phyloP scores from a whole-genome alignment of 2,888 invertebrate species.

The Ceraclea dissimilis region DNA sequence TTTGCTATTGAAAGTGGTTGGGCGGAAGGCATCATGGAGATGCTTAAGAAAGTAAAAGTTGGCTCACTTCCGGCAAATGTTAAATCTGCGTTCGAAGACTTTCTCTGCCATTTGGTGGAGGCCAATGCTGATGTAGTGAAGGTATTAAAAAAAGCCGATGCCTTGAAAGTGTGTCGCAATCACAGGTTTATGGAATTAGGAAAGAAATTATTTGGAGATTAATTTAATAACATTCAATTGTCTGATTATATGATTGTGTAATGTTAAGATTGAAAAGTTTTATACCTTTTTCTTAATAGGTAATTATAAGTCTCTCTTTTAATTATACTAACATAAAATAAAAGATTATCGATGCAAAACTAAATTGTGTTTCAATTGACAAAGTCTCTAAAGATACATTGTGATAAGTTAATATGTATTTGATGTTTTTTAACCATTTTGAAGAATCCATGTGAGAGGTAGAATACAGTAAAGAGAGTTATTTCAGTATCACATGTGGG shows the following conservation, averaged over 20 bases:
- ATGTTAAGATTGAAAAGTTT: not conserved
- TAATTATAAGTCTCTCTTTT: no score
- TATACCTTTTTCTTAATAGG: conserved; percentile 18
- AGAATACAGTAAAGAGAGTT: not conserved
- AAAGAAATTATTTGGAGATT: conserved; percentile 81
- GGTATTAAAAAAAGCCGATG: conserved; percentile 75
- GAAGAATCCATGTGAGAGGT: no score
- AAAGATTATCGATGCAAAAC: not conserved
- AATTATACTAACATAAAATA: not conserved
- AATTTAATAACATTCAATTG: conserved; percentile 30
- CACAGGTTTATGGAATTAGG: conserved; percentile 85
- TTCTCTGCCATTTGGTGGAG: conserved; percentile 75
- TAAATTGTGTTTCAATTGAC: no score
- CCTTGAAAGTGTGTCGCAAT: conserved; percentile 74
- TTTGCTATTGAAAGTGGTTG: conserved; percentile 92
- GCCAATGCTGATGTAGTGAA: conserved; percentile 67
- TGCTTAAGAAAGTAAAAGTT: conserved; percentile 73
- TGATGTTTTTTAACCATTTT: no score
- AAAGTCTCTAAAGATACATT: no score
- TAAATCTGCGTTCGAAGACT: conserved; percentile 85
- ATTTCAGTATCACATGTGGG: not conserved
- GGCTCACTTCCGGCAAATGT: conserved; percentile 77
- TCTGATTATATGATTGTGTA: conserved; percentile 10
- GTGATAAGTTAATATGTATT: no score
- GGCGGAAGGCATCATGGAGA: conserved; percentile 80